phyloP scores from a whole-genome alignment of 1,140 invertebrate species.

The Probaryconus sp. region DNA sequence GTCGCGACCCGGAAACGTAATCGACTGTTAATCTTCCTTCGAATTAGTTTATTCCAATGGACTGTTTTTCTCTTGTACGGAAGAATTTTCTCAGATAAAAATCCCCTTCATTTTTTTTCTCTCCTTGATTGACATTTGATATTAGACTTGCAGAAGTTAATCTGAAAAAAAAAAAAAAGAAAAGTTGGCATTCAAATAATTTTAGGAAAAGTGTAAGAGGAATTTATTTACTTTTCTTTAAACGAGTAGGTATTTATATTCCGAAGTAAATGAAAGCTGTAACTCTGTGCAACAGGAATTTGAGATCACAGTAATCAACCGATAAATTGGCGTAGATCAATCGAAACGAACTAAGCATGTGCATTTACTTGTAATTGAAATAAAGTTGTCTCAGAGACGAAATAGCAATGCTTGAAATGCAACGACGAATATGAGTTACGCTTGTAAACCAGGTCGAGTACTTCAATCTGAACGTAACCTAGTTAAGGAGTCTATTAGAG shows the following conservation, averaged over 20 bases:
- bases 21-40: too few relatives aligned
- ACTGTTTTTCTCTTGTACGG: too few relatives aligned
- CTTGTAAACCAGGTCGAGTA: constrained; percentile 49
- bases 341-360: constrained; percentile 17
- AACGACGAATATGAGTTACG: constrained; percentile 26
- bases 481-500: constrained; percentile 67
- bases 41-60: too few relatives aligned
- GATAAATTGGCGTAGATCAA: constrained; percentile 26
- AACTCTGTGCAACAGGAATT: constrained; percentile 5
- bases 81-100: too few relatives aligned
- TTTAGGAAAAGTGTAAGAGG: too few relatives aligned
- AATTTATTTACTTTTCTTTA: background rate
- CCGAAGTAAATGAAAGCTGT: constrained; percentile 11
- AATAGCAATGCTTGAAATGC: constrained; percentile 22
- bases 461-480: constrained; percentile 63
- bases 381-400: constrained; percentile 22
- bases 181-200: too few relatives aligned
- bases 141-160: too few relatives aligned
- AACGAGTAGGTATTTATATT: too few relatives aligned
- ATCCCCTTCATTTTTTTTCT: too few relatives aligned
- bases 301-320: constrained; percentile 18
- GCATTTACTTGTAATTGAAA: constrained; percentile 28
- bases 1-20: constrained; percentile 4
- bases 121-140: too few relatives aligned
- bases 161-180: too few relatives aligned